Base-by-base conservation (phyloP, 1,140 invertebrate species). In the Trichomalopsis sarcophagae region DNA sequence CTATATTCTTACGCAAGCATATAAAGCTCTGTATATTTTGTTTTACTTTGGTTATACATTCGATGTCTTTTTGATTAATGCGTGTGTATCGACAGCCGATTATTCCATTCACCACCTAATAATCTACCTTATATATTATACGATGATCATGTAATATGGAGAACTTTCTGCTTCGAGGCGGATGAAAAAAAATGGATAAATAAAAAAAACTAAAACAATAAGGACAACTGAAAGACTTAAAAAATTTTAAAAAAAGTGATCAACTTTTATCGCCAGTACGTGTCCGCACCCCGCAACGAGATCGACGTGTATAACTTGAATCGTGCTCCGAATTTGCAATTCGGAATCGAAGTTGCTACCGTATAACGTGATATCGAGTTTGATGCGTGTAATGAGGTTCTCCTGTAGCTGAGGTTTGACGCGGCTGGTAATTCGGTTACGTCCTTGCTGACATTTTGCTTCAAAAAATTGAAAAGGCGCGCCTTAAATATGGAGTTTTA, bases 161-260 rank as follows among this genome's bases (percentile, higher is more conserved):
- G 21, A n/a, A 62, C 21, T n/a, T 62, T 62, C 7, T 62, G 55
- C 55, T 62, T 62, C 21, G 11, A n/a, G 0, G 55, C 10, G 68
- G 27, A 27, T 30, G 9, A 27, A 50, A 77, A 27, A 78, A 78
- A 55, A 55, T 10, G 13, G 50, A 30, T 50, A 23, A 50, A 50
- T 50, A 77, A 33, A 50, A 27, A 27, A 80, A 17, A 66, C 77
- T 79, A 79, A 55, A 79, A 79, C 55, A 79, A 73, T 71, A 81
- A 81, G 68, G 68, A 71, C 80, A 68, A 81, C 69, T 81, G 80
- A 81, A 80, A 44, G 78, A 80, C 23, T 80, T 36, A 80, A 80
- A 81, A 50, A 77, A n/a, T 81, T 11, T 27, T 13, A 81, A 40
- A 79, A 33, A 76, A 27, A 33, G 62, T 27, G 80, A 81, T 81